Base-by-base conservation (phyloP, 2,888 invertebrate species). In the Idaea dimidiata region DNA sequence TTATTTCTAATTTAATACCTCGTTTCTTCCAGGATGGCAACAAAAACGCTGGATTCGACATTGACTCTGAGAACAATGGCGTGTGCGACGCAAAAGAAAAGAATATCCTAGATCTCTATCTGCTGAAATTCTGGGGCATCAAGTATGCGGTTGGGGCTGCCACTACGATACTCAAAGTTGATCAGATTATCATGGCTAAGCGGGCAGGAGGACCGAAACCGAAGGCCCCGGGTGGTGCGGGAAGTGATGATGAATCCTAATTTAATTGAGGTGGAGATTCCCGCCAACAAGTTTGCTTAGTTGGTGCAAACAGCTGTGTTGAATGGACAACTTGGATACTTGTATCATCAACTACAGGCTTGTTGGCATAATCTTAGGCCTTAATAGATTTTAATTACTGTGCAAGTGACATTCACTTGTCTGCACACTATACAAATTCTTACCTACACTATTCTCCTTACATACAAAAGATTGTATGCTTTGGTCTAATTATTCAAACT, bases 101-200 rank as follows among this genome's bases (percentile, higher is more conserved):
- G 59, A 95, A 95, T 69, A 95, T 99, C 68, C 89, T 96, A 61
- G 99, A 99, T 93, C 93, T 97, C 64, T 99, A 95, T 84, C 84
- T 96, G 57, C 94, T 96, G 31, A 99, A 99, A 87, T 93, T 95
- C 80, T 99, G 99, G 98, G 99, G 96, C 3, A 90, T 99, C 62
- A 98, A 99, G 85, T 98, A 99, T 89, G 99, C 99, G 0, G 97
- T 98, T 0, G 95, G 96, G 67, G 98, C 98, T 0, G 98, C 99
- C 0, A 95, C 96, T 66, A 99, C 99, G 0, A 96, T 99, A 72
- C 94, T 99, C 32, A 96, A 97, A 84, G 97, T 99, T 31, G 98
- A 99, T 90, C 98, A 99, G 92, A 99, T 99, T 73, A 99, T 99
- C 72, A 99, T 99, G 99, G 98, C 99, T 0, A 99, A 99, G 91